phyloP scores from a whole-genome alignment of 2,797 vertebrate species.

The Gymnopithys bicolor region DNA sequence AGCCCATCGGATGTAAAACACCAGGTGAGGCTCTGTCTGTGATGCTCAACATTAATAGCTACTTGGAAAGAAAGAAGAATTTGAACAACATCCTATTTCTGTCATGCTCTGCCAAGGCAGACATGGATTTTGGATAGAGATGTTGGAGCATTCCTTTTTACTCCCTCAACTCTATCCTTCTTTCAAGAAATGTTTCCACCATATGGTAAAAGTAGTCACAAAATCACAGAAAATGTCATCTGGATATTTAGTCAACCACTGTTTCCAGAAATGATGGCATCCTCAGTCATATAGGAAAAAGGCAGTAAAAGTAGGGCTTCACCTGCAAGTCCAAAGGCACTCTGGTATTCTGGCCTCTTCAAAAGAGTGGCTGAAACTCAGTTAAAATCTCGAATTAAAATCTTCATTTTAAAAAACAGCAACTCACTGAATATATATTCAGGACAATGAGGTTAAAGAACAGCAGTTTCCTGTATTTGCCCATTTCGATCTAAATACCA shows the following conservation, averaged over 20 bases:
- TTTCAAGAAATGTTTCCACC: conserved; percentile 42
- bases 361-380: not conserved
- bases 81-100: conserved; percentile 27
- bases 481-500: not conserved
- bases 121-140: not conserved
- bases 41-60: not conserved
- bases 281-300: not conserved
- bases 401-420: not conserved
- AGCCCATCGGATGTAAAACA: not conserved
- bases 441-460: not conserved
- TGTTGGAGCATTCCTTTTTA: conserved; percentile 8
- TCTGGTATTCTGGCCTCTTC: not conserved
- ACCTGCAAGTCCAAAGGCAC: not conserved
- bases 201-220: conserved; percentile 22
- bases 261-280: conserved; percentile 5
- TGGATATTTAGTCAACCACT: conserved; percentile 34
- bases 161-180: not conserved
- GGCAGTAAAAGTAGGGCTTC: not conserved
- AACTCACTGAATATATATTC: not conserved
- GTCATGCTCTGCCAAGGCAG: conserved; percentile 41
- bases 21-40: conserved; percentile 3
- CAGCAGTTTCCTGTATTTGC: not conserved
- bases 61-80: conserved; percentile 39
- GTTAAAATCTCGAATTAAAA: not conserved
- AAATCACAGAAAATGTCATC: conserved; percentile 30